Conservation (phyloP, 2,797 vertebrate species). For the Semotilus atromaculatus region DNA sequence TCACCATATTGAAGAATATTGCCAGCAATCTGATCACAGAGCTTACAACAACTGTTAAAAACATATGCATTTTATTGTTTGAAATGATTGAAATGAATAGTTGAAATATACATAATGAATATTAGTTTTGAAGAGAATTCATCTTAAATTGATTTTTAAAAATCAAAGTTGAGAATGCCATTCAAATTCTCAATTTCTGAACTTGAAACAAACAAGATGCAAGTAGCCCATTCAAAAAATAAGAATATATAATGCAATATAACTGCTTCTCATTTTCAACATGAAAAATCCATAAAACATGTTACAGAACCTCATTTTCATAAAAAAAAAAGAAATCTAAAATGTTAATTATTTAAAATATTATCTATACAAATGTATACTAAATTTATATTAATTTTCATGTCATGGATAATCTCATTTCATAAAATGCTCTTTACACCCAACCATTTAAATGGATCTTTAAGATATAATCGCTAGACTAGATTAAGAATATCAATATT, state of each 20-base stretch:
- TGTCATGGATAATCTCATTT: neutral
- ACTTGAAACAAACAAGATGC: neutral
- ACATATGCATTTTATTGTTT: neutral
- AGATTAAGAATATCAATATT: neutral
- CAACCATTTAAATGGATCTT: neutral
- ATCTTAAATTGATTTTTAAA: neutral
- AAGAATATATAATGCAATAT: neutral
- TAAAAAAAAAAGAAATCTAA: neutral
- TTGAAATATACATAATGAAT: neutral
- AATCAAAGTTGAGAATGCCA: neutral
- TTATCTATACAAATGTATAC: neutral
- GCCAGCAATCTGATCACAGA: constrained; percentile 13
- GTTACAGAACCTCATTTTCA: neutral
- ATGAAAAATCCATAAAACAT: neutral
- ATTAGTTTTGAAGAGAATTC: neutral
- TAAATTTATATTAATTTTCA: neutral
- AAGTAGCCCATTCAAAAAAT: neutral
- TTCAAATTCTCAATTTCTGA: neutral
- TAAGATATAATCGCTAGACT: neutral
- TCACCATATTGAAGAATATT: constrained; percentile 27
- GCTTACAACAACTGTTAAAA: neutral
- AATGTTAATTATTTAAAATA: neutral
- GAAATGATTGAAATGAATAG: no score
- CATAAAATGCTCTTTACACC: neutral
- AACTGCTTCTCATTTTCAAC: neutral